Base-by-base conservation (phyloP, 2,797 vertebrate genomes). In the Jordanella pulchra region DNA sequence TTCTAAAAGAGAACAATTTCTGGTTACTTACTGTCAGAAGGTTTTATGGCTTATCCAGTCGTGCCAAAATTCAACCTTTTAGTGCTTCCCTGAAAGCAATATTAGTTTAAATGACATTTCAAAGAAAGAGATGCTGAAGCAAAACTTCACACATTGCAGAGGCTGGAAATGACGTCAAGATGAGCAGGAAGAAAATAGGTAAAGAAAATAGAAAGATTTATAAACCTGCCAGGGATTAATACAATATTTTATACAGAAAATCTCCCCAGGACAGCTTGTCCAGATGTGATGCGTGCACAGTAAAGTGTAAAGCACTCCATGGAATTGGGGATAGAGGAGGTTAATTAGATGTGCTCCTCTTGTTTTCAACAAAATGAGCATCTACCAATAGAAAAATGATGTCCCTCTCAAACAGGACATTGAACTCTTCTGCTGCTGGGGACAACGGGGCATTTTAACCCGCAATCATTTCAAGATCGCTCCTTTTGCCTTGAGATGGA, bases 151-250 rank as follows among this genome's bases (percentile, higher is more conserved):
- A 71, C 28, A 45, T 55, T 28, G 27, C 17, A 11, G 28, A 42
- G 50, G 50, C 60, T 4, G 14, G 65, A 35, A 63, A 18, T 18
- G 56, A 27, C 55, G 73, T 51, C 50, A 60, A 67, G 47, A 69
- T 3, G n/a, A 32, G 65, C 39, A 7, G 51, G 73, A 1, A 30
- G 1, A 69, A 70, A 63, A 17, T 14, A 1, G 65, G 66, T 7
- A 11, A 21, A 25, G 66, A 75, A 68, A 69, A 66, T 69, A 73
- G 12, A 27, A 44, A 76, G 45, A 32, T 75, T 69, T 47, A 17
- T 15, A 3, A 51, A 56, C 44, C 67, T 82, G 68, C 78, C 69
- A 77, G 69, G 63, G 60, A 82, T 47, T 75, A 73, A 60, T 74
- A 58, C 58, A 58, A 54, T 17, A 42, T 45, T 27, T 61, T 50